Evolutionary conservation across 1,140 invertebrate species (phyloP).

Genomic region (Drosophila lini): DNA sequence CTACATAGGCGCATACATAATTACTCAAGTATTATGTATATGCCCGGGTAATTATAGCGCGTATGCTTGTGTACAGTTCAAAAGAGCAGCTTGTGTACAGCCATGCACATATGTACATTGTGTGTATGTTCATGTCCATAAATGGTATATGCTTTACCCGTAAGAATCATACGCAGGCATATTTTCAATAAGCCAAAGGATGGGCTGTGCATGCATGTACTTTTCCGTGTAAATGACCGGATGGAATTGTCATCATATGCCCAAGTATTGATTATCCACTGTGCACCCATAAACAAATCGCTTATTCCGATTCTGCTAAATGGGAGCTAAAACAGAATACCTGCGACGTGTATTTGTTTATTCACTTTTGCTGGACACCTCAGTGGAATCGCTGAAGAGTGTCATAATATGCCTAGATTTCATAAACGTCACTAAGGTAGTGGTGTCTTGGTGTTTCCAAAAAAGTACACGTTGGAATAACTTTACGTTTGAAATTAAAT

Average conservation of each 20-base stretch:
- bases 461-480: no score
- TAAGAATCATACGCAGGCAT: not conserved
- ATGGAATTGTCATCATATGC: not conserved
- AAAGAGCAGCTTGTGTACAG: not conserved
- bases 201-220: not conserved
- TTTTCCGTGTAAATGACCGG: not conserved
- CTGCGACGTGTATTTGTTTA: not conserved
- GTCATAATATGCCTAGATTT: not conserved
- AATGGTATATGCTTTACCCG: not conserved
- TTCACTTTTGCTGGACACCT: not conserved
- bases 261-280: not conserved
- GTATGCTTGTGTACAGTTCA: not conserved
- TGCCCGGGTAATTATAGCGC: not conserved
- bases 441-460: no score
- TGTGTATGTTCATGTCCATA: not conserved
- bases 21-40: not conserved
- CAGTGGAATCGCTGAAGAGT: not conserved
- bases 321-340: not conserved
- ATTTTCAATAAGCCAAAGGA: not conserved
- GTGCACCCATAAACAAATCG: not conserved
- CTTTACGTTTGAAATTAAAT: no score
- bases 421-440: no score
- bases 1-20: not conserved
- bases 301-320: not conserved
- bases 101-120: not conserved